A percentile compares a stretch with the other conserved stretches of the same genome.
phyloP scores from a whole-genome alignment of 2,113 vertebrate species.

The Elephantulus edwardii region DNA sequence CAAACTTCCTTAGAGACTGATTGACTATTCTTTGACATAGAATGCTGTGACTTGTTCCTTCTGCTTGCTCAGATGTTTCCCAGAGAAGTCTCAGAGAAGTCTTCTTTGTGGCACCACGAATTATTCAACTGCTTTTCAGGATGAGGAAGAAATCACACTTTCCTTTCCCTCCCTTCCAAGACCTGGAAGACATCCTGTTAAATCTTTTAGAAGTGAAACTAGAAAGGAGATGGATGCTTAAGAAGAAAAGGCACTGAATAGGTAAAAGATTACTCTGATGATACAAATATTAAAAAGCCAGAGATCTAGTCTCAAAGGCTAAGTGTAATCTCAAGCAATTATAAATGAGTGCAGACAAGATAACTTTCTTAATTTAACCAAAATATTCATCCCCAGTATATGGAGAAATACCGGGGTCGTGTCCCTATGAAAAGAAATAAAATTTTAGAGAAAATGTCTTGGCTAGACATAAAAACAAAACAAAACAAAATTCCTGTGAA shows the following conservation, averaged over 20 bases:
- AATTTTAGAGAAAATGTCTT: background rate
- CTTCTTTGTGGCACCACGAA: conserved; percentile 70
- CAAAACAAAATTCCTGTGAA: background rate
- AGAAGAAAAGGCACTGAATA: background rate
- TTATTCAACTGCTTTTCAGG: conserved; percentile 62
- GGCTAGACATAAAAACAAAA: background rate
- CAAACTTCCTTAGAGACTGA: conserved; percentile 86
- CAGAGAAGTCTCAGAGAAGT: conserved; percentile 69
- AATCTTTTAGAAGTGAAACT: conserved; percentile 55
- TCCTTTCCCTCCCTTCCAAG: background rate
- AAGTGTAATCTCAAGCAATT: background rate
- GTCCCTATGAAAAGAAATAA: conserved; percentile 10
- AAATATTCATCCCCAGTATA: background rate
- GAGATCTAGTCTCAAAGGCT: background rate
- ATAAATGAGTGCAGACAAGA: background rate
- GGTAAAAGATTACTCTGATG: background rate
- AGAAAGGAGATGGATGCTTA: background rate
- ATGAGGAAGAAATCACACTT: conserved; percentile 35
- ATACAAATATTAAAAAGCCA: background rate
- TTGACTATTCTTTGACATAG: conserved; percentile 85
- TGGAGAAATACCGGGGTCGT: background rate
- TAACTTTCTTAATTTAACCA: background rate
- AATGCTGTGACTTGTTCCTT: conserved; percentile 79
- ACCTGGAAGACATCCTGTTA: background rate
- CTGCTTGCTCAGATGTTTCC: conserved; percentile 24